Evolutionary conservation across 2,888 invertebrate genomes (phyloP).

Genomic region (Leucophora obtusa): DNA sequence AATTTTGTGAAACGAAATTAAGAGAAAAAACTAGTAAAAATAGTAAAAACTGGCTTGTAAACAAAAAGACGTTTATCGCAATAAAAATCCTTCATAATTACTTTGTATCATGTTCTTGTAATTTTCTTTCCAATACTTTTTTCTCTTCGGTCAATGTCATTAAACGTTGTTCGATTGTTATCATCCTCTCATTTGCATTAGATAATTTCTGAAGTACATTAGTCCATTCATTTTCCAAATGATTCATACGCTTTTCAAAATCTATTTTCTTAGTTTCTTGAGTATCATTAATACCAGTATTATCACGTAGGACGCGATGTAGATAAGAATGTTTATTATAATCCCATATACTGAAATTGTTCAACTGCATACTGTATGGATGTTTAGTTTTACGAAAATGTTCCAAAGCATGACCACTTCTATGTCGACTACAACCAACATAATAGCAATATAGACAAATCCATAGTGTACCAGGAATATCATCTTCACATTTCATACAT

Average conservation of each 20-base stretch:
- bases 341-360: slow-evolving; percentile 40
- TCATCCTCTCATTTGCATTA: slow-evolving; percentile 30
- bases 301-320: not conserved
- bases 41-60: no score
- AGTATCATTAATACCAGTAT: not conserved
- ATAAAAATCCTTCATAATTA: no score
- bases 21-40: no score
- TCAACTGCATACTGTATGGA: slow-evolving; percentile 10
- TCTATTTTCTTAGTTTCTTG: not conserved
- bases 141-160: slow-evolving; percentile 4
- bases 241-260: slow-evolving; percentile 21
- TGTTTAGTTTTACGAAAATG: slow-evolving; percentile 33
- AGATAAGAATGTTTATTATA: slow-evolving; percentile 25
- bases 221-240: slow-evolving; percentile 36
- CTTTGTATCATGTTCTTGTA: slow-evolving; percentile 41
- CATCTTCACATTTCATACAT: slow-evolving; percentile 43
- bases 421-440: slow-evolving; percentile 29
- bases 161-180: slow-evolving; percentile 29
- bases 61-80: no score
- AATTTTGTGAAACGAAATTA: no score
- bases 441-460: slow-evolving; percentile 41
- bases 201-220: slow-evolving; percentile 28
- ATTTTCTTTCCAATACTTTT: slow-evolving; percentile 27
- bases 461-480: not conserved
- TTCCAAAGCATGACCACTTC: slow-evolving; percentile 10